A percentile compares a stretch with the other conserved stretches of the same genome.
Conservation (phyloP, 2,113 vertebrate genomes). For the Rousettus leschenaultii region DNA sequence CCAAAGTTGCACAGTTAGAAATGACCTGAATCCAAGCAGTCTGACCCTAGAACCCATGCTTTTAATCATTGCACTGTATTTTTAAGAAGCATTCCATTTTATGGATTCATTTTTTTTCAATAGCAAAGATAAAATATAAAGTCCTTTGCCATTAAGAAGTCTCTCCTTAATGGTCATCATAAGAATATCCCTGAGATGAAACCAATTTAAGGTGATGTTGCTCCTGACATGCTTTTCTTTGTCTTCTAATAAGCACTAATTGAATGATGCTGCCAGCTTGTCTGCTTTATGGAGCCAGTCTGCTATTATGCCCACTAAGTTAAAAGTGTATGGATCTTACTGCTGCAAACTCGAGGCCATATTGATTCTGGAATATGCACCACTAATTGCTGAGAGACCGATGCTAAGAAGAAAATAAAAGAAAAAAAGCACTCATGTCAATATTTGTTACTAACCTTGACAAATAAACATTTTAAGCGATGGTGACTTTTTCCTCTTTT, state of each 20-base stretch:
- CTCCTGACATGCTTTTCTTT: neutral
- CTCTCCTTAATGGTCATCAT: neutral
- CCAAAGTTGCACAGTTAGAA: neutral
- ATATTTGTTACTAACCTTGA: constrained; percentile 74
- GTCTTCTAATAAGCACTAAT: constrained; percentile 50
- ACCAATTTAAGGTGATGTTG: neutral
- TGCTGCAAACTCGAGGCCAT: constrained; percentile 45
- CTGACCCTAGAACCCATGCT: neutral
- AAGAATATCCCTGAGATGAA: constrained; percentile 46
- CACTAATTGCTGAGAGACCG: constrained; percentile 41
- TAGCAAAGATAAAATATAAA: neutral
- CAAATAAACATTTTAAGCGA: constrained; percentile 69
- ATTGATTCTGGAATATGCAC: constrained; percentile 67
- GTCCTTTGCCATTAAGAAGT: constrained; percentile 9
- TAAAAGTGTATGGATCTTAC: constrained; percentile 42
- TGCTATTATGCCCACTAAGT: constrained; percentile 47
- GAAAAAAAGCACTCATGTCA: constrained; percentile 44
- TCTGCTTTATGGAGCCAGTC: constrained; percentile 20
- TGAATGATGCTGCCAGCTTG: constrained; percentile 27
- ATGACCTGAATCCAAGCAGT: neutral
- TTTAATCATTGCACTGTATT: neutral
- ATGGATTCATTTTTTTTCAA: neutral
- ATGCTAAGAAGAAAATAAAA: constrained; percentile 58
- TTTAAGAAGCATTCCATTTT: neutral
- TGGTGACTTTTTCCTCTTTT: constrained; percentile 70